Evolutionary conservation across 2,113 vertebrate genomes (phyloP).

Genomic region (Sinocyclocheilus maitianheensis): DNA sequence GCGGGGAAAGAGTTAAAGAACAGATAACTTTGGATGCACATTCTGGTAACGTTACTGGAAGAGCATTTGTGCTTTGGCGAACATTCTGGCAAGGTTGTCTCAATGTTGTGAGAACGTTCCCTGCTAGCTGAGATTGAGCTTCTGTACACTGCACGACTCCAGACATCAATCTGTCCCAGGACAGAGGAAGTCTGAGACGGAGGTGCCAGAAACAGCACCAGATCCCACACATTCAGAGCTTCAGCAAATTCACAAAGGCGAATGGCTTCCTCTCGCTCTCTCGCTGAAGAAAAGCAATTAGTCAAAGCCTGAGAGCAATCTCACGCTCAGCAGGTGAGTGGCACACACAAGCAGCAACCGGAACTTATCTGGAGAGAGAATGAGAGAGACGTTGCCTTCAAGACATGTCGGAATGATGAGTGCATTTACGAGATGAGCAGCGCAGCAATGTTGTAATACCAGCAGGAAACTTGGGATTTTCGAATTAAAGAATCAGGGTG

Average conservation of each 20-base stretch:
- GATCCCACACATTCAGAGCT: conserved; percentile 19
- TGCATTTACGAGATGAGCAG: not conserved
- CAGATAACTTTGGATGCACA: too few species aligned
- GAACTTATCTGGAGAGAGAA: not conserved
- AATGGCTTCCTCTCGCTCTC: not conserved
- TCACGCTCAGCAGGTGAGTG: conserved; percentile 53
- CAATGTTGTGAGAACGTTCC: not conserved
- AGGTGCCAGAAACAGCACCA: conserved; percentile 39
- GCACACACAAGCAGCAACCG: not conserved
- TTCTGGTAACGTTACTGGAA: too few species aligned
- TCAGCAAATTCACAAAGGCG: conserved; percentile 18
- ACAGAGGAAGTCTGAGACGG: not conserved
- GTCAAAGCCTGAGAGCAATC: conserved; percentile 59
- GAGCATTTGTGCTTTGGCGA: not conserved
- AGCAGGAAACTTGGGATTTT: not conserved
- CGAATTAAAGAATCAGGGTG: not conserved
- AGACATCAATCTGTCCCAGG: conserved; percentile 61
- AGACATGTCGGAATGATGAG: not conserved
- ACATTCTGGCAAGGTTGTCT: not conserved
- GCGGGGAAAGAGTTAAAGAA: too few species aligned
- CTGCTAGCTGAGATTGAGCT: conserved; percentile 54
- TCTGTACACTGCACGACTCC: conserved; percentile 62
- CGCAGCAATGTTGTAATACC: not conserved
- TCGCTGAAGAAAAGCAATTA: conserved; percentile 61
- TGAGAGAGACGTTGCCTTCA: conserved; percentile 19